Percentiles rank a stretch among this genome's conserved stretches.
Conservation (phyloP, 1,140 invertebrate genomes). For the Lutraria rhynchaena region DNA sequence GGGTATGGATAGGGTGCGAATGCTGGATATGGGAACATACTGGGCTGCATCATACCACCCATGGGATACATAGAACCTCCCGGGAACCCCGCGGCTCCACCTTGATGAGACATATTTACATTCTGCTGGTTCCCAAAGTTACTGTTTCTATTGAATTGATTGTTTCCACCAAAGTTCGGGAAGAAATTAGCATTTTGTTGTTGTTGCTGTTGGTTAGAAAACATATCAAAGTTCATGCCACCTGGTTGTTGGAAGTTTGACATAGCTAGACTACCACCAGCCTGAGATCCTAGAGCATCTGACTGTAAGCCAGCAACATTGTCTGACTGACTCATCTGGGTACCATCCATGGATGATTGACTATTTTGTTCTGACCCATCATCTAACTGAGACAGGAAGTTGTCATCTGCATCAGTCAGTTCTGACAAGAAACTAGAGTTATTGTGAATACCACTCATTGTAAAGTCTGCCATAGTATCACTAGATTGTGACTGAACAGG, state of each 20-base stretch:
- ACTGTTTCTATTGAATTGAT: conserved; percentile 35
- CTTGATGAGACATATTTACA: conserved; percentile 50
- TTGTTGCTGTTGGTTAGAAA: conserved; percentile 30
- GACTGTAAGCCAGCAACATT: neutral
- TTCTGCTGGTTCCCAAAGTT: conserved; percentile 40
- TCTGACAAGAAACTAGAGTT: conserved; percentile 58
- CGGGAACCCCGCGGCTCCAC: conserved; percentile 19
- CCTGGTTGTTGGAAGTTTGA: conserved; percentile 21
- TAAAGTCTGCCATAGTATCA: conserved; percentile 46
- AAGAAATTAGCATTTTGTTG: conserved; percentile 29
- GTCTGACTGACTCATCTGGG: conserved; percentile 13
- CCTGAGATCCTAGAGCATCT: neutral
- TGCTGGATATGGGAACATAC: conserved; percentile 46
- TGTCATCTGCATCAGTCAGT: conserved; percentile 48
- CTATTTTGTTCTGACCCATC: conserved; percentile 30
- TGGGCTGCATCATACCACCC: conserved; percentile 56
- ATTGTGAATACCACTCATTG: conserved; percentile 53
- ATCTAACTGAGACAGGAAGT: conserved; percentile 49
- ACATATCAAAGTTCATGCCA: conserved; percentile 53
- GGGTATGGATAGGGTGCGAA: conserved; percentile 51
- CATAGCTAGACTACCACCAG: neutral
- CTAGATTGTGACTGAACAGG: neutral
- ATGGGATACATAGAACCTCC: conserved; percentile 48
- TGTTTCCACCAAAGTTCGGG: conserved; percentile 40
- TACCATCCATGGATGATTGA: conserved; percentile 18